These are phyloP conservation scores for Holothuria glaberrima DNA, from an alignment of 35 echinoderm and acorn worm genomes.

Conservation along the genomic window DNA sequence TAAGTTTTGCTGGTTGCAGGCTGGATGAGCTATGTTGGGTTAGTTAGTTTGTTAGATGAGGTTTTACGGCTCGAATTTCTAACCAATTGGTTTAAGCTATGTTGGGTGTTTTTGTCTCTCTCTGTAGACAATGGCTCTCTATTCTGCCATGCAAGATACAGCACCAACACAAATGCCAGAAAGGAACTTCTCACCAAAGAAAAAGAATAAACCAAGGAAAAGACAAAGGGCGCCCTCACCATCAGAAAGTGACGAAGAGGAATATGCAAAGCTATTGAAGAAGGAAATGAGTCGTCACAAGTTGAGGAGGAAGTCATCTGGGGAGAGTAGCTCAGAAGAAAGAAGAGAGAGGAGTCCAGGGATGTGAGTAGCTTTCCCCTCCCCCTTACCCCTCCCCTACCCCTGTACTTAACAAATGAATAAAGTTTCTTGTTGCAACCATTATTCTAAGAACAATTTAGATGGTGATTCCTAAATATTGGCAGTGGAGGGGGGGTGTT, in stretches of 20 bases:
- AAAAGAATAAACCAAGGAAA: constrained; percentile 21
- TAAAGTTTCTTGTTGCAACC: background rate
- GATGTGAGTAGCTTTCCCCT: background rate
- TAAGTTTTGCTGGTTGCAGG: no score
- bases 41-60: no score
- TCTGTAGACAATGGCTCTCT: no score
- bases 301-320: constrained; percentile 12
- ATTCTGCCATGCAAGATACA: background rate
- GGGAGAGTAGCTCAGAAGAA: constrained; percentile 22
- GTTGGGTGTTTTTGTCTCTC: no score
- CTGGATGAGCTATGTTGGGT: no score
- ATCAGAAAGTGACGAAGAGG: constrained; percentile 33
- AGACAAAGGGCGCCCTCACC: constrained; percentile 37
- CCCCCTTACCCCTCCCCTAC: background rate
- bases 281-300: constrained; percentile 50
- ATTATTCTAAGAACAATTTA: background rate
- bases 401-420: background rate
- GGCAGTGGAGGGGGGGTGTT: no score
- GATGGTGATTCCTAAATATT: background rate
- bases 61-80: no score
- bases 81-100: no score
- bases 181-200: constrained; percentile 16
- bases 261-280: constrained; percentile 33
- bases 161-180: background rate
- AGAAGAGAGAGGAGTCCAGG: constrained; percentile 26